Evolutionary conservation across 2,888 invertebrate species (phyloP), one percentile per base, ranked within the genome.

Genomic region (Drosophila paranaensis): DNA sequence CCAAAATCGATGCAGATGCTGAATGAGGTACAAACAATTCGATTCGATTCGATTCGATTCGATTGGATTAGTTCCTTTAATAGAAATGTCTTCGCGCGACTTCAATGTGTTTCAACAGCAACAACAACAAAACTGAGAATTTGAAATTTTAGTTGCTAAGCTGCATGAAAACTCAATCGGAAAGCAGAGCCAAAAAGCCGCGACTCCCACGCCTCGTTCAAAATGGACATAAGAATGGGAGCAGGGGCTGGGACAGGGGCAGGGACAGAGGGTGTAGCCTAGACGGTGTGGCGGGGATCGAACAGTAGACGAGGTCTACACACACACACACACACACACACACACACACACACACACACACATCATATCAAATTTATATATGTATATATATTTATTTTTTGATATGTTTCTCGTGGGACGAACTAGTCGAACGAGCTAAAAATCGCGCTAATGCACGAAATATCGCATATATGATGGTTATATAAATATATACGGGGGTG

Each of bases 381-480:
- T n/a, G 6, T 30, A 48, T 46, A n/a, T 25, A 3, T 76, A 8
- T 75, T 57, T 67, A 48, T 77, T n/a, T 68, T 42, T 42, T 56
- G 40, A 71, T 81, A 62, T 77, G 50, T 73, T 78, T 78, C 67
- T 86, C 76, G 86, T 86, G 90, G 86, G 86, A 73, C 84, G 86
- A 85, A 89, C 74, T 82, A 86, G 90, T 85, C 78, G 81, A 88
- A 70, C 81, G 63, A 82, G 86, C 81, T 80, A 74, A 82, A 79
- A 82, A 78, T 87, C 89, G 71, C 89, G 77, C 83, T 74, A 78
- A 66, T 70, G 75, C 83, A 82, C 60, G 82, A 89, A 89, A 89
- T 81, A 84, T 74, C 70, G 46, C 77, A 68, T 70, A 66, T 56
- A 64, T 40, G 70, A 62, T 74, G 56, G 62, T 75, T 48, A 68